A percentile compares a stretch with the other conserved stretches of the same genome.
These are phyloP conservation scores for Platynereis dumerilii DNA, from an alignment of 2,888 invertebrate genomes.

Conservation along the genomic window DNA sequence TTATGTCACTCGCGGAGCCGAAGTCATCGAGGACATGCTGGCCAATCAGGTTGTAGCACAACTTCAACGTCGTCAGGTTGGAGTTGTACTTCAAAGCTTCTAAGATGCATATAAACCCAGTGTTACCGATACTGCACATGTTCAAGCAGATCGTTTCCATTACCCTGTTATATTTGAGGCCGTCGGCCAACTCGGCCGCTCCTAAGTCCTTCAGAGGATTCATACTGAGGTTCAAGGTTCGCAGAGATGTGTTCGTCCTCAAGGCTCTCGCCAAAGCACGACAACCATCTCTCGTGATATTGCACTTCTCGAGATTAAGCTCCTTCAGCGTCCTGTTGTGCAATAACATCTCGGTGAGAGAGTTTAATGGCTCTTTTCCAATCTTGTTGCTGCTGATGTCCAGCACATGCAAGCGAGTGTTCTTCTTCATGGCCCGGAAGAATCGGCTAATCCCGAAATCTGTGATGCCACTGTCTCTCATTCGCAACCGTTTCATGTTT, in stretches of 20 bases:
- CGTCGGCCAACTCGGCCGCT: conserved; percentile 47
- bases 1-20: not conserved
- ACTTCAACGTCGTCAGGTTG: conserved; percentile 50
- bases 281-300: conserved; percentile 50
- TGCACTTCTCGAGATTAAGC: conserved; percentile 57
- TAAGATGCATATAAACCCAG: conserved; percentile 53
- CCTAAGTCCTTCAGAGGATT: conserved; percentile 55
- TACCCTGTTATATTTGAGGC: conserved; percentile 49
- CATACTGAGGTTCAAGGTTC: conserved; percentile 53
- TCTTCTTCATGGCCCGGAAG: conserved; percentile 49
- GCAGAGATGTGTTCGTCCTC: conserved; percentile 45
- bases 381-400: conserved; percentile 58
- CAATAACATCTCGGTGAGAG: conserved; percentile 50
- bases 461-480: conserved; percentile 53
- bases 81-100: conserved; percentile 54
- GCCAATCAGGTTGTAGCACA: conserved; percentile 59
- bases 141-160: conserved; percentile 55
- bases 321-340: conserved; percentile 50
- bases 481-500: conserved; percentile 48
- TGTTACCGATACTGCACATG: conserved; percentile 59
- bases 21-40: conserved; percentile 33
- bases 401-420: conserved; percentile 48
- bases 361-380: conserved; percentile 49
- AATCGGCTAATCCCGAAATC: conserved; percentile 52
- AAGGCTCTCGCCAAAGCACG: conserved; percentile 50